A percentile compares a stretch with the other conserved stretches of the same genome.
Evolutionary conservation across 1,140 invertebrate species (phyloP).

Genomic region (Drosophila triauraria): DNA sequence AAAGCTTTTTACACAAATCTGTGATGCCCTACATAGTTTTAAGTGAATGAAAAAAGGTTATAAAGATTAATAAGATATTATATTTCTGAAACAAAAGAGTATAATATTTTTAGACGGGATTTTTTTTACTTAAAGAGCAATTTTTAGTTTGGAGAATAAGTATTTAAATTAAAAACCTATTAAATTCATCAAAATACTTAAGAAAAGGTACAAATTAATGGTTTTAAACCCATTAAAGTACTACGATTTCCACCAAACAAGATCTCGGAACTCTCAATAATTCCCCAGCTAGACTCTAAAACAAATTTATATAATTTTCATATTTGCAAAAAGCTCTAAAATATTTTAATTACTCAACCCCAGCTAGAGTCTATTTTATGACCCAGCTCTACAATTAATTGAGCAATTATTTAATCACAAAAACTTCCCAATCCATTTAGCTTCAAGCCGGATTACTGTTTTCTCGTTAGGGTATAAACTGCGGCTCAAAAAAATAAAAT

Average conservation of each 20-base stretch:
- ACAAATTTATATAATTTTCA: not conserved
- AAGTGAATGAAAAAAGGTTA: too few species aligned
- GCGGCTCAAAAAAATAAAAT: constrained; percentile 11
- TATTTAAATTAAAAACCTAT: too few species aligned
- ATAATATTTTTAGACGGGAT: too few species aligned
- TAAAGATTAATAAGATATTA: too few species aligned
- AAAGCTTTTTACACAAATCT: constrained; percentile 24
- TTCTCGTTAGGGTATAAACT: constrained; percentile 34
- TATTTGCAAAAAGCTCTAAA: not conserved
- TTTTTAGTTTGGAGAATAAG: too few species aligned
- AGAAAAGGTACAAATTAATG: too few species aligned
- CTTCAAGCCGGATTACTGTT: constrained; percentile 30
- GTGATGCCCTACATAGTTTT: constrained; percentile 26
- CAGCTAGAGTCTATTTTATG: not conserved
- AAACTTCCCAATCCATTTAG: constrained; percentile 25
- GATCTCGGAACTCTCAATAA: not conserved
- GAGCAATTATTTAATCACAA: constrained; percentile 40
- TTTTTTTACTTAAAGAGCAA: too few species aligned
- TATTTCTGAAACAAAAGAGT: too few species aligned
- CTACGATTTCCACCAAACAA: not conserved
- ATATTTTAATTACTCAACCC: not conserved
- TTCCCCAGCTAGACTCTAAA: not conserved
- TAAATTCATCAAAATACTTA: not conserved
- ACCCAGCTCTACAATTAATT: constrained; percentile 16
- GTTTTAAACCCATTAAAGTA: too few species aligned